Conservation (phyloP, 2,888 invertebrate genomes). For the Philereme vetulata region DNA sequence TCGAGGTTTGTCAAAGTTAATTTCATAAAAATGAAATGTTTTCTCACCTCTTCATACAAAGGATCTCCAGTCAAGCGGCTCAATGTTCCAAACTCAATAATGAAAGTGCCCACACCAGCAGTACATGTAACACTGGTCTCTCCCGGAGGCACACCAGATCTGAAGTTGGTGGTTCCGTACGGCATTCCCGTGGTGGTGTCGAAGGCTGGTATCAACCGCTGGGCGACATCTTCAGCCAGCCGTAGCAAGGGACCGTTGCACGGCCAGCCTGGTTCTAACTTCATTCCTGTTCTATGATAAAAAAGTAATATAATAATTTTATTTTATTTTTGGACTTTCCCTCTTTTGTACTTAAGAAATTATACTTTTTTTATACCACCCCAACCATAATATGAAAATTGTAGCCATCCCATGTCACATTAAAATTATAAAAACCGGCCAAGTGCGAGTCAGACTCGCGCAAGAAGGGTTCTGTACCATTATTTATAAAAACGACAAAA, state of each 20-base stretch:
- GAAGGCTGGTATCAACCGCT: conserved; percentile 94
- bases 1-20: too few relatives aligned
- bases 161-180: conserved; percentile 97
- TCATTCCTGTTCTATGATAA: conserved; percentile 85
- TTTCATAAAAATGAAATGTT: background rate
- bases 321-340: too few relatives aligned
- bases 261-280: conserved; percentile 97
- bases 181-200: conserved; percentile 98
- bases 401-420: too few relatives aligned
- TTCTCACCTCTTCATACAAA: conserved; percentile 92
- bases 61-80: conserved; percentile 97
- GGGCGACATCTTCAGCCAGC: conserved; percentile 97
- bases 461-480: too few relatives aligned
- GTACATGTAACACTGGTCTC: conserved; percentile 99
- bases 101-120: conserved; percentile 98
- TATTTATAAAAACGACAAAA: too few relatives aligned
- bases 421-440: too few relatives aligned
- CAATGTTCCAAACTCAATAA: conserved; percentile 97
- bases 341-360: too few relatives aligned
- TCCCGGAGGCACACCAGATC: conserved; percentile 94
- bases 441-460: too few relatives aligned
- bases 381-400: too few relatives aligned
- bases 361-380: too few relatives aligned
- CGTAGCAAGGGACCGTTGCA: conserved; percentile 97
- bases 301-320: too few relatives aligned